Evolutionary conservation across 2,888 invertebrate genomes (phyloP).

Genomic region (Acanthacorydalis orientalis): DNA sequence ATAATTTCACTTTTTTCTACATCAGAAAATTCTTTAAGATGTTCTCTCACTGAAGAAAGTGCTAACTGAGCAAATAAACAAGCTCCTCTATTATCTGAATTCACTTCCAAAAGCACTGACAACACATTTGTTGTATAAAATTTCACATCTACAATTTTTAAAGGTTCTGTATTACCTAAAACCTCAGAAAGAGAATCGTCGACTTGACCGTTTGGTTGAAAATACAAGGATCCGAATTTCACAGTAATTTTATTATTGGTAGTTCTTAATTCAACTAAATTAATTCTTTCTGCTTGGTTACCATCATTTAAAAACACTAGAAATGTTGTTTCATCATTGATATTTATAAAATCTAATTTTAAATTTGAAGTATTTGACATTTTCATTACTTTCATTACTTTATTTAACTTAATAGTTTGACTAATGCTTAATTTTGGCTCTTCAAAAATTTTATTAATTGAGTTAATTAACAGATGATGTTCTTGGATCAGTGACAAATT

Average conservation of each 20-base stretch:
- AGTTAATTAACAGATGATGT: slow-evolving; percentile 47
- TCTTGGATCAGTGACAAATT: slow-evolving; percentile 69
- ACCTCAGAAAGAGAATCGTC: slow-evolving; percentile 15
- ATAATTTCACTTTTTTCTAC: too few species aligned
- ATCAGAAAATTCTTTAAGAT: slow-evolving; percentile 12
- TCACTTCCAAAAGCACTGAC: slow-evolving; percentile 50
- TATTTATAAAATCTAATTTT: slow-evolving; percentile 14
- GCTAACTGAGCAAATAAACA: slow-evolving; percentile 20
- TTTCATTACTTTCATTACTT: too few species aligned
- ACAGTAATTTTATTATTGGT: slow-evolving; percentile 26
- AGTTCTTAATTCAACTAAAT: slow-evolving; percentile 33
- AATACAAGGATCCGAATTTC: slow-evolving; percentile 35
- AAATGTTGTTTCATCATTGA: slow-evolving; percentile 26
- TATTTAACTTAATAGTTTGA: slow-evolving; percentile 33
- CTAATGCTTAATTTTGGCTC: slow-evolving; percentile 45
- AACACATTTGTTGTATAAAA: slow-evolving; percentile 58
- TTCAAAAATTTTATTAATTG: slow-evolving; percentile 50
- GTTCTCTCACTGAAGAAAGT: slow-evolving; percentile 11
- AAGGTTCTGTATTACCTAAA: slow-evolving; percentile 12
- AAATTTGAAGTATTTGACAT: slow-evolving; percentile 30
- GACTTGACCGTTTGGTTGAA: slow-evolving; percentile 27
- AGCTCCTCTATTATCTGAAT: slow-evolving; percentile 19
- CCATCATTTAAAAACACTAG: slow-evolving; percentile 23
- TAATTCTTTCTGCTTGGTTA: slow-evolving; percentile 27
- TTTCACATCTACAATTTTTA: slow-evolving; percentile 45